phyloP scores from a whole-genome alignment of 2,888 invertebrate species.

The Lithophane semibrunnea region DNA sequence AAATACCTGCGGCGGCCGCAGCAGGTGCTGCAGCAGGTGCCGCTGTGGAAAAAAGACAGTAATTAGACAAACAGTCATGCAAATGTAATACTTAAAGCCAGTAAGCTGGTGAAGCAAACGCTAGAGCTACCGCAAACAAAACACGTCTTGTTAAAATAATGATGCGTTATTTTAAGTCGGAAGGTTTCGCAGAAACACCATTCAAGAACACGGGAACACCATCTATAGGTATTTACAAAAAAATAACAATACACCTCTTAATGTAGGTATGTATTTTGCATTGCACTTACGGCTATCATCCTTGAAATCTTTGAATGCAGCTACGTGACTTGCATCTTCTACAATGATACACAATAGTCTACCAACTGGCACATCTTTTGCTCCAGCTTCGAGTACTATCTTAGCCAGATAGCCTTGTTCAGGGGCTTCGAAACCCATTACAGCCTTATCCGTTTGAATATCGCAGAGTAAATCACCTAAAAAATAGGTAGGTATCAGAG shows the following conservation, averaged over 20 bases:
- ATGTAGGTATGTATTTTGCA: neutral
- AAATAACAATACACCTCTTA: neutral
- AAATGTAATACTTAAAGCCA: neutral
- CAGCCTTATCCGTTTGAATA: conserved; percentile 99
- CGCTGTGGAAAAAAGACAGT: too few species aligned
- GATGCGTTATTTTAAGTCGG: neutral
- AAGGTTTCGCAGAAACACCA: neutral
- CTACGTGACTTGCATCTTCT: conserved; percentile 94
- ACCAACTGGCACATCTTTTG: conserved; percentile 98
- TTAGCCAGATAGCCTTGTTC: conserved; percentile 99
- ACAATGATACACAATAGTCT: conserved; percentile 99
- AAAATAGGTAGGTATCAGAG: conserved; percentile 56
- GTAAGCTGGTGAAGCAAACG: neutral
- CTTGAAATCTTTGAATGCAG: conserved; percentile 97
- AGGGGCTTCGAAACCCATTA: conserved; percentile 99
- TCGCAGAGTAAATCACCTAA: conserved; percentile 98
- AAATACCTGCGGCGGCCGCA: too few species aligned
- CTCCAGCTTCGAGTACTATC: conserved; percentile 96
- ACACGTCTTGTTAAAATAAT: neutral
- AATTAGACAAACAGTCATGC: too few species aligned
- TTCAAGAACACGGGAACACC: neutral
- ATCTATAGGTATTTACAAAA: neutral
- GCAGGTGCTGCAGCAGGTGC: too few species aligned
- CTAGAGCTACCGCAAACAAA: neutral
- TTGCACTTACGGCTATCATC: conserved; percentile 88